These are phyloP conservation scores for Calyptomena viridis DNA, from an alignment of 2,113 vertebrate species.

Conservation along the genomic window DNA sequence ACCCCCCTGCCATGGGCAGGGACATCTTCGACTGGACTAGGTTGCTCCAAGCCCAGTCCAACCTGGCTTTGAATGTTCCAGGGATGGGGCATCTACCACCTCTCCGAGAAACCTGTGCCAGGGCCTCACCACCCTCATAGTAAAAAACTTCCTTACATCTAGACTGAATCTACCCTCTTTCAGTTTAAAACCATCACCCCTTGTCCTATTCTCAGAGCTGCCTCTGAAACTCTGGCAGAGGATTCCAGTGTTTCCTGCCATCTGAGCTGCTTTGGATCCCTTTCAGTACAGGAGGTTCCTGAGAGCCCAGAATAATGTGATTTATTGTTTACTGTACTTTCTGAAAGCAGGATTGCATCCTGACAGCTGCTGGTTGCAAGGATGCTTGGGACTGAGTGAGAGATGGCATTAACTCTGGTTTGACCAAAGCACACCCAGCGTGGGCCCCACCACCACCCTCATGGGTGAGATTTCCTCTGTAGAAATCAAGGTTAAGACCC, in stretches of 20 bases:
- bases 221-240: neutral
- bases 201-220: neutral
- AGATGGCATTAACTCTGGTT: neutral
- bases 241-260: neutral
- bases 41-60: rapidly evolving
- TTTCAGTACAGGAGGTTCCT: neutral
- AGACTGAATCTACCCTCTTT: neutral
- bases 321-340: neutral
- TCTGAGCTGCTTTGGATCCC: neutral
- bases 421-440: neutral
- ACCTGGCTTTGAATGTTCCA: neutral
- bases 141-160: neutral
- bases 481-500: constrained; percentile 8
- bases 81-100: neutral
- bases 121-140: neutral
- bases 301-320: neutral
- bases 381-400: neutral
- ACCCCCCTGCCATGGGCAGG: neutral
- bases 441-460: constrained; percentile 59
- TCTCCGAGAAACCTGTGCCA: neutral
- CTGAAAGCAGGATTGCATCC: neutral
- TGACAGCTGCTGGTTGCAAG: neutral
- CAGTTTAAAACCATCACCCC: neutral
- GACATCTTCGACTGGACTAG: neutral
- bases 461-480: neutral